Evolutionary conservation across 2,888 invertebrate genomes (phyloP), one percentile per base, ranked within the genome.

Genomic region (Tetranychus truncatus): DNA sequence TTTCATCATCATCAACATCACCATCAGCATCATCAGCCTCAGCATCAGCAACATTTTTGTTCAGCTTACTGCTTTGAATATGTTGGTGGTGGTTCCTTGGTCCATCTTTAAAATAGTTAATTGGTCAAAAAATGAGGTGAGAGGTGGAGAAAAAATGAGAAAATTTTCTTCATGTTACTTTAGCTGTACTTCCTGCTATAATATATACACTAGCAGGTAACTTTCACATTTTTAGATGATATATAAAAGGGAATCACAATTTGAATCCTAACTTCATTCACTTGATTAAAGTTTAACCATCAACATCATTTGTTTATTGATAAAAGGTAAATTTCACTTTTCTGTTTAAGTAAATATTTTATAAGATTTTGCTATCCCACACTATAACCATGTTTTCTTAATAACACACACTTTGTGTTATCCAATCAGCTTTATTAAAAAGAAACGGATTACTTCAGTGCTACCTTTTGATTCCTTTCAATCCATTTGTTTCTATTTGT

Each of bases 61-160:
- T 15, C 15, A 15, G 2, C 55, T 55, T 55, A 9, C 55, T 55
- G 9, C 55, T 55, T 55, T 55, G 55, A 55, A 15, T 15, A 55
- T 55, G 55, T 55, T 55, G 55, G 55, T 55, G 55, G 55, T 55
- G 55, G 55, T 55, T 55, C 55, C 55, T 7, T 55, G 55, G 55
- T 55, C 55, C 55, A 55, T 55, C 55, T 55, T 15, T 55, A 55
- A 55, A 55, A 15, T 15, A 9, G 55, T 55, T 55, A 55, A 55
- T 55, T 55, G 55, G 55, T 55, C 55, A 55, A 55, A 55, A 55
- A 55, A 55, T 55, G 55, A 55, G 55, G 55, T 55, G 55, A 55
- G 15, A 55, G 55, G 55, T 55, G 55, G 55, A 55, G 55, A 55
- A 15, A 55, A 55, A 34, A 34, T 34, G 34, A 34, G 34, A 34